Base-by-base conservation (phyloP, 1,140 invertebrate species). In the Leptonema lineaticorne region DNA sequence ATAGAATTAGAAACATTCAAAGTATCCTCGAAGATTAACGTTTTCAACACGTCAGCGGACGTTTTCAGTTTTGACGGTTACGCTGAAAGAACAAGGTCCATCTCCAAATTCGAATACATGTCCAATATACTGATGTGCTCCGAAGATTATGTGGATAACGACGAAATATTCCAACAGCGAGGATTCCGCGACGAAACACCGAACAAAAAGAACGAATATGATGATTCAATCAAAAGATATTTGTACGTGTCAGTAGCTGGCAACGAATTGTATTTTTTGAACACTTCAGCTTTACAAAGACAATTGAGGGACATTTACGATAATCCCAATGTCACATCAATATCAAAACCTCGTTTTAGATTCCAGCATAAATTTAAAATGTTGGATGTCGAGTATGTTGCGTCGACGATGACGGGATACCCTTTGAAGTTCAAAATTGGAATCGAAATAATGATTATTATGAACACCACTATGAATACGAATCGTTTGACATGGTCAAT, bases 401-500 rank as follows among this genome's bases (percentile, higher is more conserved):
- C 14, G 4, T 33, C 41, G 9, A 62, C 59, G 4, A 28, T 11
- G 1, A 41, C 37, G 3, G 62, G 62, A 18, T 20, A 50, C 29
- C 62, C 62, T 27, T 29, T 64, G 20, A 50, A 11, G 11, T 11
- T 64, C 9, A 24, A n/a, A 1, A 30, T 50, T 9, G 8, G 16
- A 14, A 45, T 14, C 14, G 24, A 50, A 16, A 26, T 53, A 5
- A 16, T 16, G n/a, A 29, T 64, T 3, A 26, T 9, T 14, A 63
- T 63, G 45, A 63, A 46, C 7, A 46, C 37, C 14, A 63, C 22
- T 24, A 26, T 50, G 6, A 64, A 48, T 28, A 64, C 18, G 9
- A 64, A 50, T 22, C 33, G 41, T 3, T 2, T 8, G 20, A 14
- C 28, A 4, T 33, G 26, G 26, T 29, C 24, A 1, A 48, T 45